Evolutionary conservation across 2,888 invertebrate species (phyloP).

Genomic region (Omphaloscelis lunosa): DNA sequence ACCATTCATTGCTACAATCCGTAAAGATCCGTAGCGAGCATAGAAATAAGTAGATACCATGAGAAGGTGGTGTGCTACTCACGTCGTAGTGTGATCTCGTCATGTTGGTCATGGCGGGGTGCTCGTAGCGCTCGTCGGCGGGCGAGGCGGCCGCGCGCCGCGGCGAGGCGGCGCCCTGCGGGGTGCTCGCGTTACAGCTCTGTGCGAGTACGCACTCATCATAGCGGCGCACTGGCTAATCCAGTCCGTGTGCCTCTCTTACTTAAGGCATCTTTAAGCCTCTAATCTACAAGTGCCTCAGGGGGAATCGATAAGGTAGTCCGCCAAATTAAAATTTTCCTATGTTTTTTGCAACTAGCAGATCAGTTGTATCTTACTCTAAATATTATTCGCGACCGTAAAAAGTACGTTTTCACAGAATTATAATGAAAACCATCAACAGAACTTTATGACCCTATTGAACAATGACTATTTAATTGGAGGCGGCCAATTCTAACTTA

Average conservation of each 20-base stretch:
- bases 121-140: conserved; percentile 83
- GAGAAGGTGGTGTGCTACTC: conserved; percentile 51
- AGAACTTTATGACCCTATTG: neutral
- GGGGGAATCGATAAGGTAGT: neutral
- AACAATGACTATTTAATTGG: too few relatives aligned
- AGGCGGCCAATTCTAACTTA: too few relatives aligned
- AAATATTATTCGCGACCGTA: neutral
- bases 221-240: neutral
- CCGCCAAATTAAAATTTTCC: neutral
- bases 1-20: too few relatives aligned
- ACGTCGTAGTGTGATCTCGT: conserved; percentile 85
- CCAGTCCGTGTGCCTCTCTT: neutral
- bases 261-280: neutral
- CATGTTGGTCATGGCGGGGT: conserved; percentile 86
- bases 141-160: conserved; percentile 71
- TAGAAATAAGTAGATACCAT: neutral
- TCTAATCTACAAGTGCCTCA: neutral
- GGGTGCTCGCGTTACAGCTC: too few relatives aligned
- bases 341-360: neutral
- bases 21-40: too few relatives aligned
- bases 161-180: conserved; percentile 73
- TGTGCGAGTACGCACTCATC: too few relatives aligned
- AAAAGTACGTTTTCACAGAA: neutral
- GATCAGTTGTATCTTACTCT: neutral
- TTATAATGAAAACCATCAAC: neutral